Conservation (phyloP, 2,797 vertebrate genomes). For the Calcarius lapponicus region DNA sequence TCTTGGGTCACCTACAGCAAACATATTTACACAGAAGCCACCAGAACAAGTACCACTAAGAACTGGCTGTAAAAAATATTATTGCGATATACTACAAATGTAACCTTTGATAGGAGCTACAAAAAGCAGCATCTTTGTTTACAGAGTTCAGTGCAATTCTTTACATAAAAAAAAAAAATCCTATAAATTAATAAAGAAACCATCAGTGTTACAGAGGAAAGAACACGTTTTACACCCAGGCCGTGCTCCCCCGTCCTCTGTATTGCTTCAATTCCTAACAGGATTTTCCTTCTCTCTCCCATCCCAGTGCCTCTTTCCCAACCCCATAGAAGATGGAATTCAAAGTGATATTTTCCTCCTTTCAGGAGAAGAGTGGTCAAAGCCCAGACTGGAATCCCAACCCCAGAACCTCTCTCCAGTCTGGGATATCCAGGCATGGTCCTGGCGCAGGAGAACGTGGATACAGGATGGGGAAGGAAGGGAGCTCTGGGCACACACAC, state of each 20-base stretch:
- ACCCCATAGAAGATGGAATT: neutral
- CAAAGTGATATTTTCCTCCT: neutral
- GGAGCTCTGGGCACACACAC: neutral
- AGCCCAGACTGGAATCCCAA: neutral
- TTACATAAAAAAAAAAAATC: slow-evolving; percentile 77
- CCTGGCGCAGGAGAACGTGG: fast-evolving
- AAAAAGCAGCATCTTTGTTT: slow-evolving; percentile 91
- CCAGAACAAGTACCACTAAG: slow-evolving; percentile 84
- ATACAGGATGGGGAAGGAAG: neutral
- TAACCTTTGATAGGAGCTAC: slow-evolving; percentile 89
- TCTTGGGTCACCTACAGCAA: slow-evolving; percentile 87
- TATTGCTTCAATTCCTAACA: slow-evolving; percentile 57
- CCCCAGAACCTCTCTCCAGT: neutral
- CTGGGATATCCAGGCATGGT: neutral
- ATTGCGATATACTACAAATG: slow-evolving; percentile 98
- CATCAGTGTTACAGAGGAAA: slow-evolving; percentile 75
- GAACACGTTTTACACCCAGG: slow-evolving; percentile 38
- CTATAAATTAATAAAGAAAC: slow-evolving; percentile 82
- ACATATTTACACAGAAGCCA: slow-evolving; percentile 93
- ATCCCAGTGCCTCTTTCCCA: neutral
- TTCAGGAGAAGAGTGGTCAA: neutral
- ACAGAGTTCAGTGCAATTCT: slow-evolving; percentile 98
- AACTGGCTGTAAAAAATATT: slow-evolving; percentile 93
- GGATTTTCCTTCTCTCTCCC: neutral
- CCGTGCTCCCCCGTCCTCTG: neutral